Conservation (phyloP, 2,797 vertebrate genomes). For the Malacoraja senta region DNA sequence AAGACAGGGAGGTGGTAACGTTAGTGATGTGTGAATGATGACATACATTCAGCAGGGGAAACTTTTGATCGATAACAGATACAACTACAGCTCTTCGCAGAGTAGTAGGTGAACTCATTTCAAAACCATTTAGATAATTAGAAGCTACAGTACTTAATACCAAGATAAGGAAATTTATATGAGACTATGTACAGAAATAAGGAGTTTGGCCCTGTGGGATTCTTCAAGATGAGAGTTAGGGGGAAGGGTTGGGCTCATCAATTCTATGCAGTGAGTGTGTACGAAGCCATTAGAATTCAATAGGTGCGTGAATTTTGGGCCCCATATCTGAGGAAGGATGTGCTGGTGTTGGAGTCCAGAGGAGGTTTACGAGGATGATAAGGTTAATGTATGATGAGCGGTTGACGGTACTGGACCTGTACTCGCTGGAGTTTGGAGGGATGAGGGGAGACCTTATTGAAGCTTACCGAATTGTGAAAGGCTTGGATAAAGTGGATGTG, state of each 20-base stretch:
- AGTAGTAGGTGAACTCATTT: background rate
- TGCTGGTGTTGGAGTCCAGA: too few relatives aligned
- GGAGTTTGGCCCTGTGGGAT: background rate
- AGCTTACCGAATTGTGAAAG: too few relatives aligned
- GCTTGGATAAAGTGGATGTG: too few relatives aligned
- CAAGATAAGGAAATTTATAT: background rate
- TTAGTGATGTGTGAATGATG: background rate
- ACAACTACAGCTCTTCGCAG: background rate
- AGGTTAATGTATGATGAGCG: too few relatives aligned
- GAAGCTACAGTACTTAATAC: background rate
- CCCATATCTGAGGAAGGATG: too few relatives aligned
- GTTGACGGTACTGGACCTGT: too few relatives aligned
- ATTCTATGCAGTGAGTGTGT: background rate
- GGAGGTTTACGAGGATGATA: too few relatives aligned
- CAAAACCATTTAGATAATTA: background rate
- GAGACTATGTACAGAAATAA: background rate
- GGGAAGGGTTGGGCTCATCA: background rate
- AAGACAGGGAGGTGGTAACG: background rate
- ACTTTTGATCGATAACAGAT: background rate
- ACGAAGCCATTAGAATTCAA: background rate
- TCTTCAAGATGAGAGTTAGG: background rate
- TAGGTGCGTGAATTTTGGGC: background rate
- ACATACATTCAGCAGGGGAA: too few relatives aligned
- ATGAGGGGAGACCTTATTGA: too few relatives aligned
- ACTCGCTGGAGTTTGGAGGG: too few relatives aligned